Conservation (phyloP, 2,113 vertebrate species). For the Hiodon tergisus region DNA sequence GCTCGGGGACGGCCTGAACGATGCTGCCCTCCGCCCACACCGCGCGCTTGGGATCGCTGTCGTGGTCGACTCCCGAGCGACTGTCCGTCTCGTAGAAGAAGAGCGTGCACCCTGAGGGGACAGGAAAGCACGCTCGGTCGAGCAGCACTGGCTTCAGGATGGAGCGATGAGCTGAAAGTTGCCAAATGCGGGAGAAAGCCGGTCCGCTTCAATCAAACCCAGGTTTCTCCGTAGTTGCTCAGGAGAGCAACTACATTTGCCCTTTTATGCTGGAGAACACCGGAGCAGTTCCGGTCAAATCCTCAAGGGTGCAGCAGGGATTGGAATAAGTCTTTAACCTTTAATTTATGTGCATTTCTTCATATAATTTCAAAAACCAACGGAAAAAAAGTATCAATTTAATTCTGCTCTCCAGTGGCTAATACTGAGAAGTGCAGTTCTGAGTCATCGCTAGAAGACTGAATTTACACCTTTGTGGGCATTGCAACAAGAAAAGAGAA, state of each 20-base stretch:
- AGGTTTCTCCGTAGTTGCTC: too few relatives aligned
- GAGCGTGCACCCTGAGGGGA: conserved; percentile 21
- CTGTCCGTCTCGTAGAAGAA: conserved; percentile 83
- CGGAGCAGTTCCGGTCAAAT: too few relatives aligned
- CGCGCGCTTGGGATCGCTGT: conserved; percentile 84
- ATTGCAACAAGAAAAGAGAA: too few relatives aligned
- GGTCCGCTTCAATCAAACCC: too few relatives aligned
- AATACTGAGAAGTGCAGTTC: conserved; percentile 52
- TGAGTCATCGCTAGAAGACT: background rate
- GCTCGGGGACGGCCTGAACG: conserved; percentile 93
- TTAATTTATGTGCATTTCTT: too few relatives aligned
- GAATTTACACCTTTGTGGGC: background rate
- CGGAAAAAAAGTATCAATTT: conserved; percentile 35
- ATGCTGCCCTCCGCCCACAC: conserved; percentile 96
- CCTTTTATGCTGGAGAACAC: too few relatives aligned
- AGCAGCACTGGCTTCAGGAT: background rate
- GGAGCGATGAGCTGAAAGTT: too few relatives aligned
- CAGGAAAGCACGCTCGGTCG: background rate
- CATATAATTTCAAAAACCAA: too few relatives aligned
- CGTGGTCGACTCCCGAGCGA: conserved; percentile 83
- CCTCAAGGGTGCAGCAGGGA: too few relatives aligned
- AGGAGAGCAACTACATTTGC: too few relatives aligned
- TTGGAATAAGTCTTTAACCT: too few relatives aligned
- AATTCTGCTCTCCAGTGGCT: conserved; percentile 66
- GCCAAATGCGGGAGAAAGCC: too few relatives aligned